Conservation (phyloP, 2,888 invertebrate species). For the Nematopogon swammerdamellus region DNA sequence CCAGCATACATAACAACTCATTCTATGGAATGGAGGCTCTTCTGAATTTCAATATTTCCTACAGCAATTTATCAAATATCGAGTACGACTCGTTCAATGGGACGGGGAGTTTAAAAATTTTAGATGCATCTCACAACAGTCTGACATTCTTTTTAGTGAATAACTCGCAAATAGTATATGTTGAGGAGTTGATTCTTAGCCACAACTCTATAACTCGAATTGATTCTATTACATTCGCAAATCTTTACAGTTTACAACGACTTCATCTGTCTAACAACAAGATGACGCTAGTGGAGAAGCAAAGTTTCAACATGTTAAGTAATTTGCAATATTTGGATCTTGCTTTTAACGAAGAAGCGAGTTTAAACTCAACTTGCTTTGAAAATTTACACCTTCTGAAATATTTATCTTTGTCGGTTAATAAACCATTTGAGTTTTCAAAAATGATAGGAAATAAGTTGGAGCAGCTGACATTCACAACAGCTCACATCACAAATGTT, state of each 20-base stretch:
- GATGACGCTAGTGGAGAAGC: not conserved
- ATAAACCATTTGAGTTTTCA: not conserved
- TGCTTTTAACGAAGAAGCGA: not conserved
- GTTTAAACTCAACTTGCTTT: not conserved
- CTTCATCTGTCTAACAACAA: not conserved
- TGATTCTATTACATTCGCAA: not conserved
- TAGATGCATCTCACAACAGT: not conserved
- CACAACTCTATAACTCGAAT: not conserved
- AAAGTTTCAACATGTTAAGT: not conserved
- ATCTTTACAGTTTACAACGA: not conserved
- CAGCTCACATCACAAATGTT: not conserved
- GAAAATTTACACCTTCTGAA: not conserved
- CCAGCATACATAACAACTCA: not conserved
- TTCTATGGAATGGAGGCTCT: not conserved
- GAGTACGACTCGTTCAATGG: not conserved
- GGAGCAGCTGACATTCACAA: not conserved
- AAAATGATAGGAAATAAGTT: not conserved
- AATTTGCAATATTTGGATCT: not conserved
- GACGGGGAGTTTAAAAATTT: not conserved
- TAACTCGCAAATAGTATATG: not conserved
- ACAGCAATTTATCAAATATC: not conserved
- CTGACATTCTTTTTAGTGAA: not conserved
- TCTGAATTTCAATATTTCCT: not conserved
- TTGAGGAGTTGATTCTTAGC: not conserved
- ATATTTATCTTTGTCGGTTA: not conserved